Conservation (phyloP, 2,888 invertebrate genomes). For the Noctua comes region DNA sequence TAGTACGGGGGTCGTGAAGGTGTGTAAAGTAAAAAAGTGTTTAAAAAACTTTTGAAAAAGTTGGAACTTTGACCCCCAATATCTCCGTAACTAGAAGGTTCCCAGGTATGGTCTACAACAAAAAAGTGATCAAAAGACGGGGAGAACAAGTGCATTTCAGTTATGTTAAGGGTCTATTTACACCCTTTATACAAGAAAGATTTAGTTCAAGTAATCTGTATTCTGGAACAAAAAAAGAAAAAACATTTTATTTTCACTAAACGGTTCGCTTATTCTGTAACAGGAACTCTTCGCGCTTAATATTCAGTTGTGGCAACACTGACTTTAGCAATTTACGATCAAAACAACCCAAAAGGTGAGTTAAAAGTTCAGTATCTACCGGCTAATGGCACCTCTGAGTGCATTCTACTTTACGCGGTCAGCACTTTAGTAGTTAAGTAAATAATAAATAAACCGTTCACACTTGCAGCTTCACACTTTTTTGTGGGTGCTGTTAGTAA, state of each 20-base stretch:
- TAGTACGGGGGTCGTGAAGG: too few species aligned
- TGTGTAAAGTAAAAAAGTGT: too few species aligned
- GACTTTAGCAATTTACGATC: constrained; percentile 48
- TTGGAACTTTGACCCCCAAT: too few species aligned
- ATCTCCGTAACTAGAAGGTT: too few species aligned
- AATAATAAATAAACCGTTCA: constrained; percentile 54
- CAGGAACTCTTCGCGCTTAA: constrained; percentile 21
- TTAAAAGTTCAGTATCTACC: constrained; percentile 38
- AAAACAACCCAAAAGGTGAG: constrained; percentile 8
- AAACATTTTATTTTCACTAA: background rate
- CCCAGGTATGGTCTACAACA: too few species aligned
- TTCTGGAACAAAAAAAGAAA: background rate
- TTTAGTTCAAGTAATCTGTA: background rate
- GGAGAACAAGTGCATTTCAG: too few species aligned
- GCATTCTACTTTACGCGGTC: constrained; percentile 54
- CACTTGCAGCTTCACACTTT: constrained; percentile 42
- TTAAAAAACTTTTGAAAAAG: too few species aligned
- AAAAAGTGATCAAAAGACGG: too few species aligned
- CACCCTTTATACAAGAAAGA: too few species aligned
- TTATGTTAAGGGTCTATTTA: too few species aligned
- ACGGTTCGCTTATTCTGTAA: background rate
- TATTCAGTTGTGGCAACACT: constrained; percentile 23
- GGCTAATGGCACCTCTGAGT: constrained; percentile 50
- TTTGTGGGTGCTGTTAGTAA: constrained; percentile 25
- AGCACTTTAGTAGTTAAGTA: constrained; percentile 50